Percentiles rank a stretch among this genome's conserved stretches.
phyloP scores from a whole-genome alignment of 2,888 invertebrate genomes.

The Folsomia manolachei region DNA sequence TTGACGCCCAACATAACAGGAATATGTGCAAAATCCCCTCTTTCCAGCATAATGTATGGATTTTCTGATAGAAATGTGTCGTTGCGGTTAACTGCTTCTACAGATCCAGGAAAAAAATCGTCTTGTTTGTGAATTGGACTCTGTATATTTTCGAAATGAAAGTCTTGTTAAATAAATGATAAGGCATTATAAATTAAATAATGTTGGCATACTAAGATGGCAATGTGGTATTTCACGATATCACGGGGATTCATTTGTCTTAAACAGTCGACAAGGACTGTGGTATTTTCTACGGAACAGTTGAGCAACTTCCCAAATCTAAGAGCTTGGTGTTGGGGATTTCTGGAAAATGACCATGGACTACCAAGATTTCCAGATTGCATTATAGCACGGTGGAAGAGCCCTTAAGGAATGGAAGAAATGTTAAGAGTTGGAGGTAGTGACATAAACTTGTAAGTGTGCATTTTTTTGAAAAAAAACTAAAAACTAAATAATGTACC shows the following conservation, averaged over 20 bases:
- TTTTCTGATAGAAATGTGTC: conserved; percentile 43
- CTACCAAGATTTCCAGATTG: conserved; percentile 39
- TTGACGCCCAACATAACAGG: conserved; percentile 36
- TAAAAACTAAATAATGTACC: conserved; percentile 12
- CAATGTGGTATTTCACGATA: conserved; percentile 23
- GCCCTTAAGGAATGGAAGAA: too few species aligned
- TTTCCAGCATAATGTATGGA: conserved; percentile 27
- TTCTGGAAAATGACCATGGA: conserved; percentile 40
- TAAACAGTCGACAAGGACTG: conserved; percentile 39
- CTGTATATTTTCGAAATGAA: neutral
- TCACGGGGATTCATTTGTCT: conserved; percentile 26
- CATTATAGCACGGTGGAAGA: conserved; percentile 37
- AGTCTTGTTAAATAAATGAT: neutral
- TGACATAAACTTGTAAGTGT: too few species aligned
- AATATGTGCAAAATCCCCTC: conserved; percentile 30
- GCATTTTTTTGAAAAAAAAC: too few species aligned
- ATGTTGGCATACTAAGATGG: conserved; percentile 18
- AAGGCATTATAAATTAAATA: neutral
- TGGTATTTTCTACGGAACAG: conserved; percentile 40
- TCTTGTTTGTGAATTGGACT: conserved; percentile 37
- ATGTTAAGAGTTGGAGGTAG: too few species aligned
- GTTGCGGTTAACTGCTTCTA: conserved; percentile 28
- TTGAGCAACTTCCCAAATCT: conserved; percentile 30
- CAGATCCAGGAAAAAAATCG: conserved; percentile 34
- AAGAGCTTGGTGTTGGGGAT: conserved; percentile 38